Evolutionary conservation across 2,113 vertebrate species (phyloP), one percentile per base, ranked within the genome.

Genomic region (Hemichromis elongatus): DNA sequence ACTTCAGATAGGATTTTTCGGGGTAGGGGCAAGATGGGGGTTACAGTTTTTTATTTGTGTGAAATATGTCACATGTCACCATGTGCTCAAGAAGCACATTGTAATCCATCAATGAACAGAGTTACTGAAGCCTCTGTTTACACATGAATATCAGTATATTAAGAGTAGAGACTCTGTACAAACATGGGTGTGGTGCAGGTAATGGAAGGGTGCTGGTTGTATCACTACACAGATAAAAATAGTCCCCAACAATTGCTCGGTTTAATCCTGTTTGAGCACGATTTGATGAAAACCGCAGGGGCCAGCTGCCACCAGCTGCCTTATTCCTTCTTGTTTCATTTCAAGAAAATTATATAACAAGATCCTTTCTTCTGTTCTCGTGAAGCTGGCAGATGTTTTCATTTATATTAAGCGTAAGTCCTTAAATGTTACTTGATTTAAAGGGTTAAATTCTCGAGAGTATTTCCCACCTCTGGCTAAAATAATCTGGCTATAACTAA

Each of bases 1-100:
- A n/a, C 4, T 16, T 26, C 37, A 68, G 19, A 42, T 2, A 9
- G 57, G 57, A n/a, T n/a, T 35, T 61, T 35, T n/a, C 0, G 0
- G 37, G 59, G 0, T 37, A 37, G 19, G 18, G 3, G 9, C 4
- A 5, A 5, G 5, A 9, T 11, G 5, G 2, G 16, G 10, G 33
- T 37, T 63, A 21, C 59, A 5, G 33, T 7, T 13, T 55, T n/a
- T 63, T 63, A 37, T 63, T 0, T 63, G 1, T 40, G 33, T 66
- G 33, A 40, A 1, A 13, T 40, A 40, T n/a, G n/a, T n/a, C n/a
- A n/a, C n/a, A n/a, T n/a, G n/a, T n/a, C n/a, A n/a, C n/a, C n/a
- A n/a, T n/a, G 10, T 66, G 19, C 33, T 63, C 10, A 7, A 37
- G 4, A 33, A 2, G 18, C 3, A 6, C 35, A 21, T 66, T 0